Evolutionary conservation across 2,888 invertebrate species (phyloP), one percentile per base, ranked within the genome.

Genomic region (Aquatica leii): DNA sequence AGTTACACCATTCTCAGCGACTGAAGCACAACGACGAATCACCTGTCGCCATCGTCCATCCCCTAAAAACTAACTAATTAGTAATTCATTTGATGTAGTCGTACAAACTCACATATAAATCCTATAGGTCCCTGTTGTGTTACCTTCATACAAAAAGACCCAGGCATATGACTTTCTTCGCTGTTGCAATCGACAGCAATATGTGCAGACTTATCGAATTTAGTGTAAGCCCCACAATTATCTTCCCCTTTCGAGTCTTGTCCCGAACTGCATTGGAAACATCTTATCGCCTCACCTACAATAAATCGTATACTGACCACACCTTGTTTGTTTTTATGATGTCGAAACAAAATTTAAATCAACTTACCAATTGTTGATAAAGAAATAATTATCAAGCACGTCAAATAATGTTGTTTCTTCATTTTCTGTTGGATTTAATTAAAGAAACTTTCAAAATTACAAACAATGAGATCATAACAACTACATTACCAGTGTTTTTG

Each of bases 131-230:
- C 93, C 79, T 98, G 97, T 75, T 95, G 94, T 1, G 94, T 92
- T 18, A 94, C 86, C 84, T 98, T 98, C 86, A 97, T 94, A 80
- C 98, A 98, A 81, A 98, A 97, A 1, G 96, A 94, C 5, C 97
- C 98, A 17, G 97, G 97, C 83, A 94, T 93, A 70, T 93, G 88
- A 40, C 96, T 95, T 80, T 97, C 97, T 77, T 96, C 96, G 77
- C 93, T 95, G 77, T 91, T 94, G 80, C 98, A 98, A 76, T 98
- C 97, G 1, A 97, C 90, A 8, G 97, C 89, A 70, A 96, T 93
- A 79, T 97, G 93, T 68, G 90, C 88, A 11, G 90, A 87, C 73
- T 86, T 90, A 78, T 97, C 93, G 78, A 98, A 98, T 71, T 84
- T 87, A 68, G 86, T 87, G 76, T 97, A 95, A 0, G 97, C 94